phyloP scores from a whole-genome alignment of 2,888 invertebrate species.

The Cephonodes hylas region DNA sequence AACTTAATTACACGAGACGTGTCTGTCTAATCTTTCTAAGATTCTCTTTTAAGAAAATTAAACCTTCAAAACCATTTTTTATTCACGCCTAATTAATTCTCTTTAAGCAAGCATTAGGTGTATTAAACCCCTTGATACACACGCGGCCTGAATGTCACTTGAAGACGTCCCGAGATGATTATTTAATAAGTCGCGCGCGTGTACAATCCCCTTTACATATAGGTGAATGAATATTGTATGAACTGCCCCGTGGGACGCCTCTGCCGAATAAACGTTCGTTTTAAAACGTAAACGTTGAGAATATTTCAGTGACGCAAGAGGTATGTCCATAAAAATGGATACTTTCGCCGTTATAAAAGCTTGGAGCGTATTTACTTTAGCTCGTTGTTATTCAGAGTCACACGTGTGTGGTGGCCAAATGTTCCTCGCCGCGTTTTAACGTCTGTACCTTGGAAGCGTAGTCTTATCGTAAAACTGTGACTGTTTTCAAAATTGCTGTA shows the following conservation, averaged over 20 bases:
- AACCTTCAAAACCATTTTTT: not conserved
- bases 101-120: not conserved
- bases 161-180: constrained; percentile 7
- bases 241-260: constrained; percentile 61
- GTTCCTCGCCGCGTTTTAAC: not conserved
- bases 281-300: constrained; percentile 59
- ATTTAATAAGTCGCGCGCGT: constrained; percentile 16
- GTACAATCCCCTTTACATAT: constrained; percentile 48
- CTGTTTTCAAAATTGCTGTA: not conserved
- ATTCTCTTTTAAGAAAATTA: not conserved
- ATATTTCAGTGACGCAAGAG: constrained; percentile 51
- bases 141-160: not conserved
- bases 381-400: constrained; percentile 2
- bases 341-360: constrained; percentile 24
- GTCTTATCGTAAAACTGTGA: not conserved
- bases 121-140: constrained; percentile 13
- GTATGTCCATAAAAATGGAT: constrained; percentile 27
- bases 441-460: not conserved
- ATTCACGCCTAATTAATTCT: not conserved
- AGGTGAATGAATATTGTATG: constrained; percentile 67
- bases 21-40: too few relatives aligned
- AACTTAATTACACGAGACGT: too few relatives aligned
- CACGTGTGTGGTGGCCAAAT: not conserved
- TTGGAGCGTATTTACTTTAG: constrained; percentile 27
- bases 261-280: constrained; percentile 61